Conservation (phyloP, 2,113 vertebrate species). For the Tychaedon coryphoeus region DNA sequence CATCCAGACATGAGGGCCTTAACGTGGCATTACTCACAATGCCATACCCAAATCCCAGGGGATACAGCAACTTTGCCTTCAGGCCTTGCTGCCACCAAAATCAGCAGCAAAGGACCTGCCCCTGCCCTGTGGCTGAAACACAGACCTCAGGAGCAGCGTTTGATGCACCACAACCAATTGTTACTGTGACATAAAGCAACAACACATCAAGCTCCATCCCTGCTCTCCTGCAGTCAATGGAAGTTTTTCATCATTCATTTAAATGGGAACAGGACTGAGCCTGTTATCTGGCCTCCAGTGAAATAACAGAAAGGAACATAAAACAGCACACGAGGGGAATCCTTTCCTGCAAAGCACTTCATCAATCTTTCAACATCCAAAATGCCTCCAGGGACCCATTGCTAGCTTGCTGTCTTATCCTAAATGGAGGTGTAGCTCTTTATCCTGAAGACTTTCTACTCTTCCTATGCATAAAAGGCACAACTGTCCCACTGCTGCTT, state of each 20-base stretch:
- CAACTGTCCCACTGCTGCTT: background rate
- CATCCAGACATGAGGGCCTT: background rate
- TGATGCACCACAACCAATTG: background rate
- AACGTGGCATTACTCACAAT: rapidly evolving
- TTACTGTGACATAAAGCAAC: background rate
- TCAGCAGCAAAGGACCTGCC: background rate
- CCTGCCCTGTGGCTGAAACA: background rate
- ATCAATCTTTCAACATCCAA: conserved; percentile 43
- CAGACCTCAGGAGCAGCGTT: background rate
- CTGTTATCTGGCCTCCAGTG: conserved; percentile 35
- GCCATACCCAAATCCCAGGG: background rate
- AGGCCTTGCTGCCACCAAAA: background rate
- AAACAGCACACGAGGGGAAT: conserved; percentile 11
- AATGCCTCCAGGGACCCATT: background rate
- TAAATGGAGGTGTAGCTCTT: background rate
- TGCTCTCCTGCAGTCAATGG: background rate
- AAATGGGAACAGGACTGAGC: conserved; percentile 33
- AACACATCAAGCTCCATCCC: background rate
- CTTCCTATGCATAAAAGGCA: background rate
- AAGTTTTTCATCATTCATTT: conserved; percentile 29
- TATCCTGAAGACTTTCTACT: background rate
- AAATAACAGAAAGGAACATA: conserved; percentile 33
- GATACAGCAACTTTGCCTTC: background rate
- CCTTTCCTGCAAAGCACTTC: conserved; percentile 20
- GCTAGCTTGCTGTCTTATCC: background rate